These are phyloP conservation scores for Mormyrus hasselquistii DNA, from an alignment of 2,797 vertebrate species.

Conservation along the genomic window DNA sequence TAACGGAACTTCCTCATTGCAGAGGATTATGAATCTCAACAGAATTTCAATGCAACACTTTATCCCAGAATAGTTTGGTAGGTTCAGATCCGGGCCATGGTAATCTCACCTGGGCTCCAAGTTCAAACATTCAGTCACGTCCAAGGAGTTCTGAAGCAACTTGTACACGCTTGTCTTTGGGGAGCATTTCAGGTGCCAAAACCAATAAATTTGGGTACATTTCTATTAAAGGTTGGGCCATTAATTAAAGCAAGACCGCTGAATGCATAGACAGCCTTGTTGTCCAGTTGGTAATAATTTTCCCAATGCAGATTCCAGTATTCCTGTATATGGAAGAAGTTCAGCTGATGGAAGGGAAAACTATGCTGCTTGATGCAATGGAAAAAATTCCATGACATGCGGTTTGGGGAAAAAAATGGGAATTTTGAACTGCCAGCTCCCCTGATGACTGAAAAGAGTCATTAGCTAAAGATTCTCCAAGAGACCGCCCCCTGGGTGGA, in stretches of 20 bases:
- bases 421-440: neutral
- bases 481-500: neutral
- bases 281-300: neutral
- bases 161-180: neutral
- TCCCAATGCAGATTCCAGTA: neutral
- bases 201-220: neutral
- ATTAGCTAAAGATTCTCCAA: neutral
- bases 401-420: neutral
- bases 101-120: neutral
- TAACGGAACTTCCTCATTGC: neutral
- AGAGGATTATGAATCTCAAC: neutral
- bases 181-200: neutral
- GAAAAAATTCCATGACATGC: neutral
- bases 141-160: neutral
- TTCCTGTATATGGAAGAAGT: neutral
- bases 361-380: neutral
- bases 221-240: neutral
- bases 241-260: neutral
- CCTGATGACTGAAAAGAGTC: neutral
- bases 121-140: neutral
- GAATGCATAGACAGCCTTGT: neutral
- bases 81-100: neutral
- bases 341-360: neutral
- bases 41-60: neutral
- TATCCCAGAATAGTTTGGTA: neutral